phyloP scores from a whole-genome alignment of 2,888 invertebrate species.

The Hermodice carunculata region DNA sequence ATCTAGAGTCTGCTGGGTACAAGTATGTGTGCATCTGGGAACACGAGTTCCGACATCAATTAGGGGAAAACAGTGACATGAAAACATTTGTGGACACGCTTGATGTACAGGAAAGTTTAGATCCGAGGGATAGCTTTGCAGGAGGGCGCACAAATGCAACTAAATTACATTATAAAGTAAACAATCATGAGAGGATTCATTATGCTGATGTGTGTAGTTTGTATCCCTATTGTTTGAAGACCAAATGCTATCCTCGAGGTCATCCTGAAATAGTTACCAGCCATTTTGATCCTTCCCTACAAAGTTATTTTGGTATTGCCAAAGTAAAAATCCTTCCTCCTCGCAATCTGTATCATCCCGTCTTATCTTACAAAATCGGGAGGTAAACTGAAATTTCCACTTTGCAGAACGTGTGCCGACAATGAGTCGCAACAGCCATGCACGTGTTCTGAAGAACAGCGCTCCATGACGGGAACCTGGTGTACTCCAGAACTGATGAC shows the following conservation, averaged over 20 bases:
- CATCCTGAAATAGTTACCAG: constrained; percentile 45
- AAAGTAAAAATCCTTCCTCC: constrained; percentile 52
- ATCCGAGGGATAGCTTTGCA: not conserved
- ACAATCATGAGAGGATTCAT: constrained; percentile 37
- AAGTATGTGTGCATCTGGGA: constrained; percentile 5
- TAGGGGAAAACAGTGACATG: not conserved
- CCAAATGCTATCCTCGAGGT: constrained; percentile 44
- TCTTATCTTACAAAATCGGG: constrained; percentile 53
- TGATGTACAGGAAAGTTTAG: not conserved
- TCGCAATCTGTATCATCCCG: constrained; percentile 51
- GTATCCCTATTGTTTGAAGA: constrained; percentile 53
- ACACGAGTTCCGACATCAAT: not conserved
- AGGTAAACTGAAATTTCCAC: constrained; percentile 58
- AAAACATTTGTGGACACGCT: not conserved
- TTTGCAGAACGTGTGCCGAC: constrained; percentile 59
- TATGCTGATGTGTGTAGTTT: constrained; percentile 49
- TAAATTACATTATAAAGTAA: constrained; percentile 31
- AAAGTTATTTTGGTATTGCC: constrained; percentile 47
- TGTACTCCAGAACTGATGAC: constrained; percentile 59
- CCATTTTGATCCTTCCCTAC: constrained; percentile 39
- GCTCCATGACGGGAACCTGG: constrained; percentile 58
- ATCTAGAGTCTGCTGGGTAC: not conserved
- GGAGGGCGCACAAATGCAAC: constrained; percentile 5
- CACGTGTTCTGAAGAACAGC: constrained; percentile 29
- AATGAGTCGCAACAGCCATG: constrained; percentile 1